Evolutionary conservation across 2,888 invertebrate species (phyloP).

Genomic region (Sinotaia quadrata): DNA sequence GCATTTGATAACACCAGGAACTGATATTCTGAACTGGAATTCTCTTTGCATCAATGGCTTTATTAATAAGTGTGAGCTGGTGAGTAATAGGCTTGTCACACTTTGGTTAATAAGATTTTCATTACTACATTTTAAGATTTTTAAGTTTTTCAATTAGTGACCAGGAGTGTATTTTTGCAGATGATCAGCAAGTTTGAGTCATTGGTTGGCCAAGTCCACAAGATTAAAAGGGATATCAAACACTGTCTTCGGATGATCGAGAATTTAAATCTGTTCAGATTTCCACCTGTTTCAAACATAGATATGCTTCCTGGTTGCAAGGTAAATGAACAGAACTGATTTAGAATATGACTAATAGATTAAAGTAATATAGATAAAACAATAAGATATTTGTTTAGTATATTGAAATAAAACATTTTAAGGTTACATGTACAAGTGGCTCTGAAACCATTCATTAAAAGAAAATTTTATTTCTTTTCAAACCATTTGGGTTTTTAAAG

Average conservation of each 20-base stretch:
- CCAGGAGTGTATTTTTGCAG: slow-evolving; percentile 40
- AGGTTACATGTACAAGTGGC: no score
- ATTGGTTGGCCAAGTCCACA: slow-evolving; percentile 71
- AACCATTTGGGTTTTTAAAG: no score
- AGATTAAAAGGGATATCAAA: slow-evolving; percentile 70
- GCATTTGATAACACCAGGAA: slow-evolving; percentile 79
- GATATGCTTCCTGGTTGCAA: no score
- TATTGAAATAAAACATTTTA: no score
- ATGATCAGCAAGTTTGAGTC: slow-evolving; percentile 73
- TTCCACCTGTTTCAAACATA: no score
- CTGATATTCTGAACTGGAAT: slow-evolving; percentile 88
- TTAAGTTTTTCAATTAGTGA: not conserved
- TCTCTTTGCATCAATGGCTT: slow-evolving; percentile 88
- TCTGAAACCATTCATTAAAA: no score
- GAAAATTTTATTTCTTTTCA: no score
- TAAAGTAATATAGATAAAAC: no score
- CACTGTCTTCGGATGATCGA: slow-evolving; percentile 66
- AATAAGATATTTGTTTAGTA: no score
- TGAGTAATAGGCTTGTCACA: slow-evolving; percentile 46
- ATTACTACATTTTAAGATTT: not conserved
- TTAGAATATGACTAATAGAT: no score
- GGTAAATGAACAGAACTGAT: no score
- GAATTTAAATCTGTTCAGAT: slow-evolving; percentile 67
- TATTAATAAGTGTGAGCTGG: slow-evolving; percentile 76
- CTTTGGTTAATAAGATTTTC: not conserved